phyloP scores from a whole-genome alignment of 2,113 vertebrate species.

The Dinomys branickii region DNA sequence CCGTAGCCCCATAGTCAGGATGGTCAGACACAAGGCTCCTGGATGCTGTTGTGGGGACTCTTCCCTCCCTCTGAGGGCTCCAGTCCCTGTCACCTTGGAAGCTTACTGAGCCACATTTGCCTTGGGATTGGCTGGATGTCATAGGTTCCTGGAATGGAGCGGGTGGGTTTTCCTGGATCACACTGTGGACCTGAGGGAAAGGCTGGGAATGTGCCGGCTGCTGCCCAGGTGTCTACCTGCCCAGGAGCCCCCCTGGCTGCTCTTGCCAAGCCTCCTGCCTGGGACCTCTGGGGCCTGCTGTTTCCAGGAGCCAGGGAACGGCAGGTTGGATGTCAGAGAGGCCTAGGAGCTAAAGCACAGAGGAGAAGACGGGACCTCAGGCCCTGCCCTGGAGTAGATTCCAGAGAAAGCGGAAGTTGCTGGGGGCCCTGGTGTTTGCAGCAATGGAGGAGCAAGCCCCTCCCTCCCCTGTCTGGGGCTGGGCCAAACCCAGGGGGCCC shows the following conservation, averaged over 20 bases:
- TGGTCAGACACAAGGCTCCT: neutral
- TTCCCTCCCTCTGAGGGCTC: neutral
- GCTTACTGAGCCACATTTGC: no score
- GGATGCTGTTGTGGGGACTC: neutral
- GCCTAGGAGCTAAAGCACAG: neutral
- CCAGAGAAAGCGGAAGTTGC: neutral
- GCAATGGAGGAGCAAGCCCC: neutral
- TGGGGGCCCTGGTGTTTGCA: neutral
- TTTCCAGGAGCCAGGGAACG: neutral
- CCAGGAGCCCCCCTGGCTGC: neutral
- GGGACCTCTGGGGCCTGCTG: neutral
- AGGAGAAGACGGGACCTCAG: neutral
- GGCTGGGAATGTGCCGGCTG: accelerated
- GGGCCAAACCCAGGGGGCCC: neutral
- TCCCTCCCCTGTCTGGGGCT: neutral
- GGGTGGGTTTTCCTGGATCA: neutral
- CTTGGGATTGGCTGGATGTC: neutral
- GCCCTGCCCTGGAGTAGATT: neutral
- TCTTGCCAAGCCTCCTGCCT: neutral
- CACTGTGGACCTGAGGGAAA: no score
- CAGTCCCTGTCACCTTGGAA: neutral
- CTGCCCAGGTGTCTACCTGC: neutral
- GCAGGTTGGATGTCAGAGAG: neutral
- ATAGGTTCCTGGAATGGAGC: neutral
- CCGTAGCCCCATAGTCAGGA: neutral